Percentiles rank a stretch among this genome's conserved stretches.
Evolutionary conservation across 2,797 vertebrate species (phyloP).

Genomic region (Limosa lapponica): DNA sequence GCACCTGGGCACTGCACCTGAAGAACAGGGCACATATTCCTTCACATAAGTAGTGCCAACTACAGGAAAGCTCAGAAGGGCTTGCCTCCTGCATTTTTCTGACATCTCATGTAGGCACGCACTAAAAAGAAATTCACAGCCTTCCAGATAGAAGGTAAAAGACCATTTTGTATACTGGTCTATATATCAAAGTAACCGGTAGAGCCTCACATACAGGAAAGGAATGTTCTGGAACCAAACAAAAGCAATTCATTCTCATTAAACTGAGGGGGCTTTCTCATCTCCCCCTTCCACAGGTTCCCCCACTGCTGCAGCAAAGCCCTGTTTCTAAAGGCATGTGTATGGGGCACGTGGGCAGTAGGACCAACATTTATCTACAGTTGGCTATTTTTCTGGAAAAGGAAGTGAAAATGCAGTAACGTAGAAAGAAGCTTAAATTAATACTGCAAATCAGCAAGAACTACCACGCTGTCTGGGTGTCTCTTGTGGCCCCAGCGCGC

Average conservation of each 20-base stretch:
- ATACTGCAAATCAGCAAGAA: conserved; percentile 26
- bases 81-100: background rate
- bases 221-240: background rate
- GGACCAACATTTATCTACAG: background rate
- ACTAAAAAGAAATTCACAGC: background rate
- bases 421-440: background rate
- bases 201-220: background rate
- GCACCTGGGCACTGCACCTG: background rate
- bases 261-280: background rate
- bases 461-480: background rate
- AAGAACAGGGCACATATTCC: background rate
- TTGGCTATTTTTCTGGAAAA: background rate
- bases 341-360: background rate
- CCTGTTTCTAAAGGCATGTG: background rate
- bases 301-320: background rate
- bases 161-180: background rate
- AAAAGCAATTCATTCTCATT: background rate
- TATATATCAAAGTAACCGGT: background rate
- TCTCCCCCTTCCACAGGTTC: background rate
- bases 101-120: background rate
- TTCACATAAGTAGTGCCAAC: background rate
- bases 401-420: background rate
- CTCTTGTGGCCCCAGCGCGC: background rate
- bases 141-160: background rate
- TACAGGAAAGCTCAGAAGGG: background rate